These are phyloP conservation scores for Heterohyrax brucei DNA, from an alignment of 2,797 vertebrate species.

Conservation along the genomic window DNA sequence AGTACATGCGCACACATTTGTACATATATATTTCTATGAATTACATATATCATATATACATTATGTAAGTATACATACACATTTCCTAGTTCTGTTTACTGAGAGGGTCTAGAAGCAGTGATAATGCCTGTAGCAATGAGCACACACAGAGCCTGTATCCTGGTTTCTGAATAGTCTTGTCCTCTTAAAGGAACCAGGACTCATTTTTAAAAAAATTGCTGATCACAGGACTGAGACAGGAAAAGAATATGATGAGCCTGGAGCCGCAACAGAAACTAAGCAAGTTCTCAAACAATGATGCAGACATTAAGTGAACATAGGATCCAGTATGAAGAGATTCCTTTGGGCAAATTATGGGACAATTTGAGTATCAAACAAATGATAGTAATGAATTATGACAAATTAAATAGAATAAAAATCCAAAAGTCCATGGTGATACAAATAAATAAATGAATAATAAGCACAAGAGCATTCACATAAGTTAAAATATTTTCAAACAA, in stretches of 20 bases:
- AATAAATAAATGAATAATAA: conserved; percentile 35
- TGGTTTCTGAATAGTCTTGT: background rate
- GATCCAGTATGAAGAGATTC: background rate
- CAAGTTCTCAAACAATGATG: conserved; percentile 17
- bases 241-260: background rate
- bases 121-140: background rate
- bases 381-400: conserved; percentile 40
- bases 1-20: background rate
- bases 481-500: conserved; percentile 1
- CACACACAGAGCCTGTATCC: background rate
- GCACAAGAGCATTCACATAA: background rate
- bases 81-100: conserved; percentile 23
- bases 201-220: background rate
- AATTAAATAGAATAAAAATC: conserved; percentile 55
- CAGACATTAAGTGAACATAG: background rate
- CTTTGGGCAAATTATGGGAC: background rate
- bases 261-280: conserved; percentile 1
- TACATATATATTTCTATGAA: background rate
- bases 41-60: background rate
- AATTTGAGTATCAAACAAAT: conserved; percentile 25
- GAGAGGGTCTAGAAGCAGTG: background rate
- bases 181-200: background rate
- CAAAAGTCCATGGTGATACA: background rate
- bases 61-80: background rate
- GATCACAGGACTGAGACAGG: background rate